Evolutionary conservation across 2,113 vertebrate species (phyloP), one percentile per base, ranked within the genome.

Genomic region (Oryzias woworae): DNA sequence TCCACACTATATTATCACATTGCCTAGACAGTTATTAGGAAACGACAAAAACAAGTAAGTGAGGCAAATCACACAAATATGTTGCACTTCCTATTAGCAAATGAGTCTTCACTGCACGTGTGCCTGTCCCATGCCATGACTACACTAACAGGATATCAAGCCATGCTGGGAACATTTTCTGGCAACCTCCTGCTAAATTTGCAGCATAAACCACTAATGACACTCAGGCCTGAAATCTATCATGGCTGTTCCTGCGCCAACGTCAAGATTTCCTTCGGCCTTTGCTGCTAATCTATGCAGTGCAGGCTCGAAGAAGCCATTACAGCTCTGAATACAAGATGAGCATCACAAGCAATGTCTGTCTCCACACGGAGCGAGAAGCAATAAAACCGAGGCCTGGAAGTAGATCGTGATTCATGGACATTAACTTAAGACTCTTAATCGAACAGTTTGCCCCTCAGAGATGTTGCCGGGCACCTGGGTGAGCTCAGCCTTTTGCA

Each of bases 161-260:
- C 74, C 86, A 76, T 64, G 71, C 72, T 83, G 81, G 84, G 85
- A 82, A 78, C 84, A 85, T 90, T 89, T 89, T 89, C 84, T 80
- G 82, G 81, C 84, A 75, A 70, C 83, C 84, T 81, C 79, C 63
- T 76, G 78, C 78, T 55, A 77, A 87, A 89, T 89, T 85, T 77
- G 77, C 78, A 75, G 64, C 84, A 88, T 71, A 88, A 86, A 80
- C 78, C 77, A 82, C 89, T 89, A 90, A 91, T 90, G 89, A 91
- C 86, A 89, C 79, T 74, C 64, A 62, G 82, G 81, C 73, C 85
- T 47, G 53, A 83, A 83, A 91, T 90, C 86, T 77, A 86, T 91
- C 86, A 89, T 58, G 78, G 71, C 84, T 63, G 74, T 74, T 89
- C 65, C 74, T 61, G 75, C 73, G 84, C 89, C 89, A 90, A 84